Evolutionary conservation across 2,113 vertebrate species (phyloP), one percentile per base, ranked within the genome.

Genomic region (Psilopogon haemacephalus): DNA sequence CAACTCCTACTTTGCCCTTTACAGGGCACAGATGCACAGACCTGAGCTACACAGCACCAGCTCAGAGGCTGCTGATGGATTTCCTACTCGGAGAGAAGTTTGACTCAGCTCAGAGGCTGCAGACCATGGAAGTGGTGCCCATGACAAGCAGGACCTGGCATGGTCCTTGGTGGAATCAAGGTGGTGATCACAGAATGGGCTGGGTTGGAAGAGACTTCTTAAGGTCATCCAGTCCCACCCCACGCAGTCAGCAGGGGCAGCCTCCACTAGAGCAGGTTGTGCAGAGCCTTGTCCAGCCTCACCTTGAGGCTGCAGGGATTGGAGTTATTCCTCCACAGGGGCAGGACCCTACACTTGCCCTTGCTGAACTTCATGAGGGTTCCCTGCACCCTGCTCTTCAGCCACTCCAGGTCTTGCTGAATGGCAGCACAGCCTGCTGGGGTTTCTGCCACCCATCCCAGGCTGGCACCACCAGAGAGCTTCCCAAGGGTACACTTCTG

Each of bases 1-100:
- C 91, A 54, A 91, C 87, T 95, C 90, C 67, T 96, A 90, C 94
- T 97, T 96, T 98, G 96, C 94, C 97, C 97, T 97, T 98, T 97
- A 63, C n/a, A 83, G 72, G 55, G 94, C 94, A 96, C 92, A 96
- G 86, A 95, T 40, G 76, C 84, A 87, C 9, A 94, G 90, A 96
- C 92, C 70, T 35, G 86, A 92, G 86, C 70, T 60, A 64, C 32
- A 56, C 82, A 77, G 77, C 83, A 42, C 5, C 91, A 85, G 62
- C 32, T 21, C 62, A 8, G 68, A 58, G 78, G 75, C 56, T 75
- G 70, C 81, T 92, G 95, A 94, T 77, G 83, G 79, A 68, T 96
- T 72, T 86, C 86, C 70, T 54, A 2, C 15, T 46, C 27, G 12
- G 48, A 82, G 71, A 84, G 26, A 58, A 90, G 89, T 71, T 69